These are phyloP conservation scores for Peromyscus aztecus DNA, from an alignment of 2,797 vertebrate species.

Conservation along the genomic window DNA sequence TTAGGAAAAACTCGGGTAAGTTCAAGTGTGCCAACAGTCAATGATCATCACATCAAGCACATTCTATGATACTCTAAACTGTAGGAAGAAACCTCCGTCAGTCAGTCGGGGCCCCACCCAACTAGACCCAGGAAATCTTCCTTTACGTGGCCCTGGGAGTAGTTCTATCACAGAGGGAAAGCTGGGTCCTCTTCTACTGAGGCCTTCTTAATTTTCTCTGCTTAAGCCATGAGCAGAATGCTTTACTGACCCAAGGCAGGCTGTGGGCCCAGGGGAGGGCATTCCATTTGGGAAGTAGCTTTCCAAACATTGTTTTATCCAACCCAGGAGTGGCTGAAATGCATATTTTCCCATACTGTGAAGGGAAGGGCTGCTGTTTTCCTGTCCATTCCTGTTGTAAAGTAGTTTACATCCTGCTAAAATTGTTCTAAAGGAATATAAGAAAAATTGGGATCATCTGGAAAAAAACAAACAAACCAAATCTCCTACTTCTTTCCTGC, in stretches of 20 bases:
- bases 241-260: neutral
- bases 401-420: conserved; percentile 50
- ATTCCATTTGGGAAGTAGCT: conserved; percentile 26
- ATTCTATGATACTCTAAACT: conserved; percentile 68
- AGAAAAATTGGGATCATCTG: conserved; percentile 57
- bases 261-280: neutral
- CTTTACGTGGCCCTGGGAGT: neutral
- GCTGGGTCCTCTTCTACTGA: conserved; percentile 6
- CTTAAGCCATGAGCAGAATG: conserved; percentile 48
- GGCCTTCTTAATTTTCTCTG: neutral
- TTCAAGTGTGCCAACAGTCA: conserved; percentile 86
- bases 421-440: conserved; percentile 45
- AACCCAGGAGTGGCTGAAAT: neutral
- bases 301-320: neutral
- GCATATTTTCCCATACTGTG: neutral
- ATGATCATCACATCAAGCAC: conserved; percentile 84
- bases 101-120: neutral
- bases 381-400: conserved; percentile 22
- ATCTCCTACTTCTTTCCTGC: conserved; percentile 32
- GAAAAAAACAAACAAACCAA: conserved; percentile 53
- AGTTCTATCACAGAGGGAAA: neutral
- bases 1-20: conserved; percentile 89
- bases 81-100: conserved; percentile 25
- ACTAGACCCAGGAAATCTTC: neutral
- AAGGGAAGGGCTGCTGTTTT: conserved; percentile 6